Conservation (phyloP, 2,797 vertebrate species). For the Sebastes oblongus region DNA sequence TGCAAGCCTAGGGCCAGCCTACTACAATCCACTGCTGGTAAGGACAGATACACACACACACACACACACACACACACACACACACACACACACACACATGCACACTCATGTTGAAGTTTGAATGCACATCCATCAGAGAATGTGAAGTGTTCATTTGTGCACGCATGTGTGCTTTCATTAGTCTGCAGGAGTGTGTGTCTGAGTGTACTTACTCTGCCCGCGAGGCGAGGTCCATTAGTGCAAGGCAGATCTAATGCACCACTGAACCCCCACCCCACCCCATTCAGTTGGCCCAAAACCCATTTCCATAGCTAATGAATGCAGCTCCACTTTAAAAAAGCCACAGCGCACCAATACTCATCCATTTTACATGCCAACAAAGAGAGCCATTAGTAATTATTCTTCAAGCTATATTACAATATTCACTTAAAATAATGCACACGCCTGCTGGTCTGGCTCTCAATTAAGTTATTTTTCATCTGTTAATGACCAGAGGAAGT, state of each 20-base stretch:
- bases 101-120: conserved; percentile 8
- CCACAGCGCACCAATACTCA: conserved; percentile 82
- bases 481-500: conserved; percentile 88
- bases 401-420: conserved; percentile 88
- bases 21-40: conserved; percentile 80
- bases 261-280: conserved; percentile 67
- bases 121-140: conserved; percentile 45
- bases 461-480: conserved; percentile 92
- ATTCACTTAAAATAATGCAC: conserved; percentile 91
- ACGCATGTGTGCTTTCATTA: conserved; percentile 52
- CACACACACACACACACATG: not conserved
- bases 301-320: conserved; percentile 91
- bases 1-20: conserved; percentile 84
- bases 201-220: conserved; percentile 63
- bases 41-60: conserved; percentile 33
- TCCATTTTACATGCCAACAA: conserved; percentile 89
- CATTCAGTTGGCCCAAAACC: conserved; percentile 83
- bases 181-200: conserved; percentile 53
- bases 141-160: conserved; percentile 49
- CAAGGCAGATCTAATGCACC: conserved; percentile 83
- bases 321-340: conserved; percentile 83
- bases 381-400: conserved; percentile 88
- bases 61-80: not conserved
- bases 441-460: conserved; percentile 84
- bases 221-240: conserved; percentile 83